Percentiles rank a stretch among this genome's conserved stretches.
Evolutionary conservation across 2,888 invertebrate genomes (phyloP).

Genomic region (Cremastinae sp.): DNA sequence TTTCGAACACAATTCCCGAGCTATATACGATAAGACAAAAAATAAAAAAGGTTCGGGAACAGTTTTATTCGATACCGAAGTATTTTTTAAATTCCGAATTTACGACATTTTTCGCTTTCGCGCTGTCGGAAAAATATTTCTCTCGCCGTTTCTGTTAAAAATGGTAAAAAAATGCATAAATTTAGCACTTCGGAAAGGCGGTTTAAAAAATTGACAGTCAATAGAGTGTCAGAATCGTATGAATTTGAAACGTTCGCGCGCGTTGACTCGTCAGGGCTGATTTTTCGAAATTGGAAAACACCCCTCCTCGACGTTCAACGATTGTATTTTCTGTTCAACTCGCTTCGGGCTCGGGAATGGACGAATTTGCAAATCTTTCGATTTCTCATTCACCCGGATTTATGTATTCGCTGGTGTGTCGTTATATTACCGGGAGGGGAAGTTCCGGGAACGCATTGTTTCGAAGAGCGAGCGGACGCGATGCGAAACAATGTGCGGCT

Average conservation of each 20-base stretch:
- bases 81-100: too few relatives aligned
- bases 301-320: background rate
- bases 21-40: background rate
- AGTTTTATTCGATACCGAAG: too few relatives aligned
- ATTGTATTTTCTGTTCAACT: background rate
- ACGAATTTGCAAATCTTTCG: constrained; percentile 1
- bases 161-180: constrained; percentile 3
- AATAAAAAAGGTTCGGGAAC: too few relatives aligned
- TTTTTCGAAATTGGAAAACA: constrained; percentile 21
- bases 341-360: too few relatives aligned
- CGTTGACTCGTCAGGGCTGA: too few relatives aligned
- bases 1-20: constrained; percentile 62
- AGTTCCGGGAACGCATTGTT: constrained; percentile 41
- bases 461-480: constrained; percentile 49
- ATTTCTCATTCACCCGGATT: constrained; percentile 26
- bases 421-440: constrained; percentile 19
- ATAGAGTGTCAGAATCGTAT: background rate
- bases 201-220: too few relatives aligned
- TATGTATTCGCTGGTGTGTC: constrained; percentile 11
- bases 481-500: constrained; percentile 52
- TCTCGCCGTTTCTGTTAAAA: background rate
- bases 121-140: constrained; percentile 7
- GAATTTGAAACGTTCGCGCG: background rate
- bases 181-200: too few relatives aligned
- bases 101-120: too few relatives aligned